Percentiles rank a stretch among this genome's conserved stretches.
phyloP scores from a whole-genome alignment of 2,797 vertebrate genomes.

The Melanogrammus aeglefinus region DNA sequence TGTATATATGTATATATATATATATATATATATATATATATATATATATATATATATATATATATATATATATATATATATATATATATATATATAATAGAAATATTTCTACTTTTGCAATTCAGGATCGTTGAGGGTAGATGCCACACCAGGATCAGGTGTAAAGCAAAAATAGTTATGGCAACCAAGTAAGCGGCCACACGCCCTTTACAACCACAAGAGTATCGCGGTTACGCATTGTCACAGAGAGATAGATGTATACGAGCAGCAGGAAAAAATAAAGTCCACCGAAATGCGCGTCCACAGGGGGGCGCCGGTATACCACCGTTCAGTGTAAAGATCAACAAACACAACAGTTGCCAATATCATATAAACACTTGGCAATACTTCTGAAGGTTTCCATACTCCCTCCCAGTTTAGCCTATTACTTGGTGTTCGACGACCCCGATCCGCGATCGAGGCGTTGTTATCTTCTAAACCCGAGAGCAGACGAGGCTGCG shows the following conservation, averaged over 20 bases:
- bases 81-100: too few species aligned
- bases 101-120: too few species aligned
- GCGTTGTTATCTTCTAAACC: not conserved
- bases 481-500: not conserved
- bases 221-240: not conserved
- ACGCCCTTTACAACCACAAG: not conserved
- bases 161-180: not conserved
- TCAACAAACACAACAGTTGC: not conserved
- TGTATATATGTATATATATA: too few species aligned
- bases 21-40: too few species aligned
- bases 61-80: too few species aligned
- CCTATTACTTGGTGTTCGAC: not conserved
- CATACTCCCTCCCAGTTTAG: too few species aligned
- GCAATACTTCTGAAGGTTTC: not conserved
- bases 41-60: too few species aligned
- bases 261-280: not conserved
- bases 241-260: not conserved
- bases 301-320: not conserved
- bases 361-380: not conserved
- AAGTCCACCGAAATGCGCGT: not conserved
- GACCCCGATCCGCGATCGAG: not conserved
- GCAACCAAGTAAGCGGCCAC: not conserved
- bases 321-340: not conserved
- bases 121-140: not conserved
- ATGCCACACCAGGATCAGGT: not conserved